phyloP scores from a whole-genome alignment of 2,888 invertebrate genomes.

The Noctua janthe region DNA sequence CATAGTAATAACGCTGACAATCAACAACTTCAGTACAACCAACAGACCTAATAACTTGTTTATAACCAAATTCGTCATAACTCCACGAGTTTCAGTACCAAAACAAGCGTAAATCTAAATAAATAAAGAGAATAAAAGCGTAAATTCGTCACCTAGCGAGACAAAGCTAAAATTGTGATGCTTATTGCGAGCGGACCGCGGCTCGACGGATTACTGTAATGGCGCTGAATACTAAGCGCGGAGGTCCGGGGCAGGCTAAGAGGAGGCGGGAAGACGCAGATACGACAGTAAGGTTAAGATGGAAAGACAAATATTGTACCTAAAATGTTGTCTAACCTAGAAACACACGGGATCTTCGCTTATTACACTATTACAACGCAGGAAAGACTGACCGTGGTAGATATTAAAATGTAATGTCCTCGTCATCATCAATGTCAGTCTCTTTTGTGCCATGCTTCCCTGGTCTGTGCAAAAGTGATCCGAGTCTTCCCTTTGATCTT shows the following conservation, averaged over 20 bases:
- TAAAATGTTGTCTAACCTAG: background rate
- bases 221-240: slow-evolving; percentile 76
- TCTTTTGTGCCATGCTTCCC: background rate
- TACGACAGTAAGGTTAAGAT: background rate
- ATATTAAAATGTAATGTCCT: background rate
- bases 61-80: background rate
- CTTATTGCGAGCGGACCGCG: slow-evolving; percentile 71
- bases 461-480: background rate
- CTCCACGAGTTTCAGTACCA: background rate
- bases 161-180: slow-evolving; percentile 76
- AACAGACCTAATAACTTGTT: background rate
- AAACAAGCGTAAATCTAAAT: slow-evolving; percentile 14
- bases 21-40: background rate
- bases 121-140: slow-evolving; percentile 34
- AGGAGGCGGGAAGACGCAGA: slow-evolving; percentile 24
- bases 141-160: slow-evolving; percentile 65
- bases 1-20: background rate
- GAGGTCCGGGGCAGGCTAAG: slow-evolving; percentile 33
- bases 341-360: too few relatives aligned
- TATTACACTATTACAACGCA: background rate
- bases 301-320: slow-evolving; percentile 1
- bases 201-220: slow-evolving; percentile 77
- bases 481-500: background rate
- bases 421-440: background rate
- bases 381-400: background rate